Conservation (phyloP, 2,797 vertebrate genomes). For the Spatula clypeata region DNA sequence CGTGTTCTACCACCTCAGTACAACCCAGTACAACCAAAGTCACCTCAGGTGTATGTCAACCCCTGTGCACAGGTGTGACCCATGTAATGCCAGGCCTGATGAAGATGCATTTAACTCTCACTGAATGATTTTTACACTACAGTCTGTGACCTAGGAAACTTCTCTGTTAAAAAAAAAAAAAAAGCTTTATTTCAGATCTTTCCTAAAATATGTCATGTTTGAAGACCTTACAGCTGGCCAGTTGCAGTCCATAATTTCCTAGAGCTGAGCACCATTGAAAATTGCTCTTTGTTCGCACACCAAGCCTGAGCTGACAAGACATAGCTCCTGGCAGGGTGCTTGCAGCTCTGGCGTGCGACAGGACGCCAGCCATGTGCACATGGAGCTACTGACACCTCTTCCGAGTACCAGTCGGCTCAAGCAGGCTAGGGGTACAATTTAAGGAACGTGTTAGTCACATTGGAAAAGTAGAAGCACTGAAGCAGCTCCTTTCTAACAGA, state of each 20-base stretch:
- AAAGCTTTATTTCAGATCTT: not conserved
- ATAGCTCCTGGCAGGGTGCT: not conserved
- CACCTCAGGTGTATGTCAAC: not conserved
- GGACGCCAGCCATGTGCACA: no score
- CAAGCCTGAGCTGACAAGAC: not conserved
- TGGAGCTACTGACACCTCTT: not conserved
- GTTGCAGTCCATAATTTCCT: not conserved
- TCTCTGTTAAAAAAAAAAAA: not conserved
- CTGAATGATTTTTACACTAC: not conserved
- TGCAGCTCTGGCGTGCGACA: accelerated
- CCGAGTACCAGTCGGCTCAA: not conserved
- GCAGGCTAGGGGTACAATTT: no score
- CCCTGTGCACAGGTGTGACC: not conserved
- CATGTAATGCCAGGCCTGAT: not conserved
- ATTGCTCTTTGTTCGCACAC: no score
- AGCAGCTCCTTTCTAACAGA: not conserved
- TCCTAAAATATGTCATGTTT: not conserved
- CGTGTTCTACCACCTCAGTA: not conserved
- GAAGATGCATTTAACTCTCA: not conserved
- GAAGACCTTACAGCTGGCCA: not conserved
- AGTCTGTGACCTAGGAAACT: not conserved
- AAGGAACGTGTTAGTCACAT: not conserved
- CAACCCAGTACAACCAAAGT: not conserved
- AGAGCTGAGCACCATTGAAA: accelerated
- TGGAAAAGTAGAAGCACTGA: not conserved